Percentiles rank a stretch among this genome's conserved stretches.
These are phyloP conservation scores for Avahi laniger DNA, from an alignment of 2,797 vertebrate genomes.

Conservation along the genomic window DNA sequence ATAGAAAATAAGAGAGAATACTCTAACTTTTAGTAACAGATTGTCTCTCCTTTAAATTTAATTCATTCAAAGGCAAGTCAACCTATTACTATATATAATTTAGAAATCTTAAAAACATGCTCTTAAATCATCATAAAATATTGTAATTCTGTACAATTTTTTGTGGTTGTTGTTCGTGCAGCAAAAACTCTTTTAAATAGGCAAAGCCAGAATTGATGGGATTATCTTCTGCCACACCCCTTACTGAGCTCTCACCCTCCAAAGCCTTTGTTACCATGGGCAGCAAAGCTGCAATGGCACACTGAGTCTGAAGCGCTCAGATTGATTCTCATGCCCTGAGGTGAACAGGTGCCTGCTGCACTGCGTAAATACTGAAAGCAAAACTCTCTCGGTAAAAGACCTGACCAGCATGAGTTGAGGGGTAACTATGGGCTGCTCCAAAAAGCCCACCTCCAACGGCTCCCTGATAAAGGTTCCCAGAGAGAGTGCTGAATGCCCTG, in stretches of 20 bases:
- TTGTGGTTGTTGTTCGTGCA: background rate
- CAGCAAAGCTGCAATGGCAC: slow-evolving; percentile 74
- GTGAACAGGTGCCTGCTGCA: slow-evolving; percentile 81
- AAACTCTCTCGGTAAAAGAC: slow-evolving; percentile 74
- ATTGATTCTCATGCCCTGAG: slow-evolving; percentile 78
- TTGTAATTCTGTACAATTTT: background rate
- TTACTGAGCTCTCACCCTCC: slow-evolving; percentile 44
- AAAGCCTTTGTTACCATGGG: slow-evolving; percentile 83
- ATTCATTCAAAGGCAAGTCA: slow-evolving; percentile 42
- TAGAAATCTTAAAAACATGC: background rate
- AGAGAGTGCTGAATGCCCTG: background rate
- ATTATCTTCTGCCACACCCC: background rate
- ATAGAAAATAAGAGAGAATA: background rate
- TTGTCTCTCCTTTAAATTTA: background rate
- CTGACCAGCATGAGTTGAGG: slow-evolving; percentile 76
- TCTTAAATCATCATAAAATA: background rate
- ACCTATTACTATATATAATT: background rate
- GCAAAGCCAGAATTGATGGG: slow-evolving; percentile 47
- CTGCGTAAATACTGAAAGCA: slow-evolving; percentile 80
- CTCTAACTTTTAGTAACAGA: background rate
- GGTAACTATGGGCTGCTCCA: slow-evolving; percentile 63
- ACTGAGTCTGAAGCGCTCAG: slow-evolving; percentile 69
- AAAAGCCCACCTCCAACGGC: slow-evolving; percentile 42
- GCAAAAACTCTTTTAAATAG: slow-evolving; percentile 46
- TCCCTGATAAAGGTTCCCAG: slow-evolving; percentile 47